Percentiles rank a stretch among this genome's conserved stretches.
Evolutionary conservation across 1,140 invertebrate species (phyloP).

Genomic region (Pseudomyrmex concolor): DNA sequence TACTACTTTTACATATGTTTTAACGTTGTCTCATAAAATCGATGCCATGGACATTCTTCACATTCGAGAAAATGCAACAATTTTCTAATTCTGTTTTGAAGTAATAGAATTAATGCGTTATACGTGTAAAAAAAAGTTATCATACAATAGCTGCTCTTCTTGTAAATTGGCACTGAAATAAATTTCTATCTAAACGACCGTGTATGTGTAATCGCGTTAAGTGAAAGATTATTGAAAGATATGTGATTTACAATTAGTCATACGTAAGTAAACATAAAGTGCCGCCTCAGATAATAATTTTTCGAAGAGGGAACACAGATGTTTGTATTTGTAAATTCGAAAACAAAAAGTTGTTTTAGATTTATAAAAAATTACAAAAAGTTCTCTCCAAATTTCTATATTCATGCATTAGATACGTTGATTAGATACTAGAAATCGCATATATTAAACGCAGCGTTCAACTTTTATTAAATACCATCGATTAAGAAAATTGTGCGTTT

Average conservation of each 20-base stretch:
- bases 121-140: conserved; percentile 1
- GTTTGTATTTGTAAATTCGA: conserved; percentile 5
- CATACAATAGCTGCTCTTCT: not conserved
- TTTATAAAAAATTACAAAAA: too few relatives aligned
- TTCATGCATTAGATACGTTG: conserved; percentile 40
- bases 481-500: conserved; percentile 45
- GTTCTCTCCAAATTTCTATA: not conserved
- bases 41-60: not conserved
- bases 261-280: conserved; percentile 12
- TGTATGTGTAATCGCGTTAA: not conserved
- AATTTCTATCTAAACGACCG: not conserved
- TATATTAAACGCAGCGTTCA: conserved; percentile 40
- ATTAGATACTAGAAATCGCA: conserved; percentile 39
- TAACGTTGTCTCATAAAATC: not conserved
- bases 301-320: conserved; percentile 18
- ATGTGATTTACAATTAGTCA: not conserved
- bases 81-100: conserved; percentile 16
- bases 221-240: not conserved
- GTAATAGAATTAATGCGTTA: conserved; percentile 5
- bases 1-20: not conserved
- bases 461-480: not conserved
- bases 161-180: conserved; percentile 42
- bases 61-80: conserved; percentile 19
- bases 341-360: not conserved
- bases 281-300: not conserved